These are phyloP conservation scores for Rhyzopertha dominica DNA, from an alignment of 1,140 invertebrate genomes.

Conservation along the genomic window DNA sequence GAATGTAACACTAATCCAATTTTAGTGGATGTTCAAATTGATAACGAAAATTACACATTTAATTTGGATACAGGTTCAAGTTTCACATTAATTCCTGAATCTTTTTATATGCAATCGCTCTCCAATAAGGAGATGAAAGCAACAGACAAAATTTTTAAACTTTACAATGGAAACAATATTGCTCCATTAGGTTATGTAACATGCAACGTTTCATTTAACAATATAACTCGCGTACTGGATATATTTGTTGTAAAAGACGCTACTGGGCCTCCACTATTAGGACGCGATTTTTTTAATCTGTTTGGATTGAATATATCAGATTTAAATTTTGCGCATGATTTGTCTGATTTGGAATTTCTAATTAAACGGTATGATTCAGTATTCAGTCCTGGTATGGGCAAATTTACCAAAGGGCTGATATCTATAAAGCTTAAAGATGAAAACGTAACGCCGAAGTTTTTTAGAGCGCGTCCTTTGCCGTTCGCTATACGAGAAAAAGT, in stretches of 20 bases:
- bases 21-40: conserved; percentile 2
- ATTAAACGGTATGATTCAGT: too few species aligned
- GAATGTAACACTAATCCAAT: conserved; percentile 6
- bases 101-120: conserved; percentile 4
- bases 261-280: conserved; percentile 5
- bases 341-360: too few species aligned
- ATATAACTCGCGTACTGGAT: conserved; percentile 1
- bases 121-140: background rate
- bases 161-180: conserved; percentile 5
- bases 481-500: conserved; percentile 29
- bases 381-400: too few species aligned
- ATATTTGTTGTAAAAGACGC: conserved; percentile 5
- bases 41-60: conserved; percentile 2
- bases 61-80: conserved; percentile 8
- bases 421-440: conserved; percentile 10
- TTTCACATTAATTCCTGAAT: background rate
- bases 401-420: conserved; percentile 11
- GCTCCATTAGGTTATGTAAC: conserved; percentile 4
- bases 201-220: conserved; percentile 4
- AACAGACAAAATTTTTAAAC: conserved; percentile 3
- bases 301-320: conserved; percentile 6
- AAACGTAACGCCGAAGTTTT: conserved; percentile 29
- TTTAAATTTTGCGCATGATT: too few species aligned
- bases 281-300: conserved; percentile 6
- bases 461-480: conserved; percentile 29